These are phyloP conservation scores for Luehdorfia chinensis DNA, from an alignment of 1,140 invertebrate genomes.

Conservation along the genomic window DNA sequence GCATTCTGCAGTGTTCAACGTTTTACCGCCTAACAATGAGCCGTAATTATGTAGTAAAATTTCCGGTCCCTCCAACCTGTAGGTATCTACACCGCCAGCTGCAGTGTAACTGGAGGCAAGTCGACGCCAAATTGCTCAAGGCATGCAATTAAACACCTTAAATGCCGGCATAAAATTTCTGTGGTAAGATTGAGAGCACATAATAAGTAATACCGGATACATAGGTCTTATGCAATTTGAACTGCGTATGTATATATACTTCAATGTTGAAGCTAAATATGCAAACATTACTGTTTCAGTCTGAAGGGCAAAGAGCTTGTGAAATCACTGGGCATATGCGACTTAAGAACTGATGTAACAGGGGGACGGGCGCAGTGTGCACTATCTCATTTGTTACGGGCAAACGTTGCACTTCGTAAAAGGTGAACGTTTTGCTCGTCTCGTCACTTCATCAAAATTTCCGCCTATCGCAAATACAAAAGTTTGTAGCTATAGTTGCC, in stretches of 20 bases:
- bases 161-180: conserved; percentile 14
- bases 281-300: no score
- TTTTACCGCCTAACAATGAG: conserved; percentile 7
- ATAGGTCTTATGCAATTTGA: conserved; percentile 3
- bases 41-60: conserved; percentile 14
- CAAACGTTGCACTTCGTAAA: no score
- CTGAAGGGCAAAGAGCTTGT: no score
- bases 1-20: conserved; percentile 7
- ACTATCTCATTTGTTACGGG: no score
- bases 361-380: no score
- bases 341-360: no score
- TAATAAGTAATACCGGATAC: conserved; percentile 8
- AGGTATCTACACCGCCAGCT: conserved; percentile 3
- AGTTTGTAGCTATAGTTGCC: no score
- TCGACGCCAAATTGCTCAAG: conserved; percentile 14
- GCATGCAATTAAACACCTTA: conserved; percentile 16
- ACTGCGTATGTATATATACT: neutral
- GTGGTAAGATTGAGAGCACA: conserved; percentile 10
- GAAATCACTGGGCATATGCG: no score
- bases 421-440: no score
- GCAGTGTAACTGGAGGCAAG: conserved; percentile 9
- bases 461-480: neutral
- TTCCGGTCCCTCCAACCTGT: conserved; percentile 15
- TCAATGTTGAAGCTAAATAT: neutral
- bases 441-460: no score